Evolutionary conservation across 2,888 invertebrate genomes (phyloP), one percentile per base, ranked within the genome.

Genomic region (Silvanus unidentatus): DNA sequence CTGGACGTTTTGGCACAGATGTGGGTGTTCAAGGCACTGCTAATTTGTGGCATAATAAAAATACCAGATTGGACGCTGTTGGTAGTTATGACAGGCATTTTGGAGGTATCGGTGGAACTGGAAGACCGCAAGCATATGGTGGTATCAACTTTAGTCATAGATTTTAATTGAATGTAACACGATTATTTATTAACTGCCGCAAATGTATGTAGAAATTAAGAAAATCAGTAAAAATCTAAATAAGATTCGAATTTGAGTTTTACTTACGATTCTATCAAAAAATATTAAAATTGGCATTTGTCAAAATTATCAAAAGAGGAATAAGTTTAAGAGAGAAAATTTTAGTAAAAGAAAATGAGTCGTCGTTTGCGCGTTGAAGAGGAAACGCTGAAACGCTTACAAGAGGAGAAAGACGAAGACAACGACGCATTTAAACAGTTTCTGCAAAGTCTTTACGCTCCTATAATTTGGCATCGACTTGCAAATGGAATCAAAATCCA

Each of bases 361-460:
- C 55, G 63, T 43, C 51, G 64, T 43, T 54, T 63, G 37, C 59
- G 70, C 22, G 41, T 57, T 13, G 70, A 70, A 48, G 59, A 63
- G 15, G 59, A 65, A 41, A 60, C 56, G 39, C 51, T 54, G 0
- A 54, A 54, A 14, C 61, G 61, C 27, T 52, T 65, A 3, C 62
- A 62, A 42, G 58, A 62, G 16, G 69, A 69, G 30, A 55, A 64
- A 2, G 58, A 63, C 43, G 58, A 63, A 44, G 67, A 66, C 46
- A 62, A 65, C 34, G 65, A 67, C 32, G 63, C 63, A 47, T 32
- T 65, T n/a, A 59, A 66, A 32, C 32, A 12, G 13, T 32, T 32
- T 32, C 4, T n/a, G 13, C 6, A 32, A 9, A n/a, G 32, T 9
- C n/a, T 32, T 32, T 60, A 40, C 46, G 49, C 28, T 59, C 64